Base-by-base conservation (phyloP, 1,140 invertebrate species). In the Hestina assimilis region DNA sequence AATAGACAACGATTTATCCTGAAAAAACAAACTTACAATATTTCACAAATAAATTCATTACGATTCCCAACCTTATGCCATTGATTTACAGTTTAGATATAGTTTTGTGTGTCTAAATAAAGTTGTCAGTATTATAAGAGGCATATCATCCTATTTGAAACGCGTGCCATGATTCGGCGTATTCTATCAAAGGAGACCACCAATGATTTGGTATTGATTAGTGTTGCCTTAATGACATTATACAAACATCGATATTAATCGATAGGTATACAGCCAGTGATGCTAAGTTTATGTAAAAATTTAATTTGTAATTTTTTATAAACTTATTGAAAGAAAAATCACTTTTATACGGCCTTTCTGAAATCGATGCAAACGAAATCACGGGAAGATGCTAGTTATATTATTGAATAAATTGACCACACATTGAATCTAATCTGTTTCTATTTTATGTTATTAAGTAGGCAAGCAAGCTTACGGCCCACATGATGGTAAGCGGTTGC, bases 81-180 rank as follows among this genome's bases (percentile, higher is more conserved):
- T 35, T 12, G 20, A n/a, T 4, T 23, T 73, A 74, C 63, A 47
- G 40, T 54, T 33, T 7, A 9, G 8, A 40, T 35, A 21, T 35
- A 11, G 1, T 5, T 12, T 17, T 17, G 28, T 45, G 38, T 19
- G 15, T 47, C 46, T 56, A n/a, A 45, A 51, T 67, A 58, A 63
- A 20, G 12, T 66, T 59, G 67, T 69, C 50, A 48, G 59, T 54
- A 59, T 64, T 65, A 69, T 69, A 82, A 84, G 77, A 83, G 75
- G 75, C 76, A 77, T 83, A 84, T 84, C 80, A 79, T n/a, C n/a
- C n/a, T 79, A 80, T 83, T 78, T 76, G 79, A 84, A 87, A 79
- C 81, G 77, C 81, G 82, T 84, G 80, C 82, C 70, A 68, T 87
- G 83, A 87, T 82, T 83, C 82, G 80, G 83, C 83, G 72, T 75